Conservation (phyloP, 2,888 invertebrate species). For the Galerucella nymphaeae region DNA sequence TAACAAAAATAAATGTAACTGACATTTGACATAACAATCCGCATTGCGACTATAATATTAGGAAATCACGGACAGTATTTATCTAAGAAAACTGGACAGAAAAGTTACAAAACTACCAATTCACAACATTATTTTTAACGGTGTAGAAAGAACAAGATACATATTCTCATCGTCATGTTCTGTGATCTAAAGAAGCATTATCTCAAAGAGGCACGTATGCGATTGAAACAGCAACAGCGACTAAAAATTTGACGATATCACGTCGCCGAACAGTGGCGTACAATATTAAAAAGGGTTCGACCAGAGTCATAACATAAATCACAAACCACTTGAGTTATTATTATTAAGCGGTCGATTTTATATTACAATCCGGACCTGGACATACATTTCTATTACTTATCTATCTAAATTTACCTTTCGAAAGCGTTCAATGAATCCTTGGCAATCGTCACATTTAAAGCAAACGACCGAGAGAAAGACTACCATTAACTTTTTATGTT, state of each 20-base stretch:
- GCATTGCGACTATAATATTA: no score
- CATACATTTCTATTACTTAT: no score
- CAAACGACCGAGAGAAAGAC: background rate
- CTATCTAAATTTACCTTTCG: constrained; percentile 7
- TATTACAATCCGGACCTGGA: no score
- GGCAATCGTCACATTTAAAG: background rate
- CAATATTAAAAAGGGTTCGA: no score
- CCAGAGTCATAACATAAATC: no score
- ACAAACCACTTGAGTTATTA: no score
- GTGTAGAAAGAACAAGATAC: background rate
- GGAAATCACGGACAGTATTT: no score
- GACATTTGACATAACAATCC: no score
- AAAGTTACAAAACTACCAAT: no score
- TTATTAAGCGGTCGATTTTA: no score
- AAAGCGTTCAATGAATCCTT: constrained; percentile 9
- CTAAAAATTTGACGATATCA: constrained; percentile 31
- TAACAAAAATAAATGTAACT: no score
- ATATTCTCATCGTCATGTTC: background rate
- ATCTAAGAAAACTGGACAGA: no score
- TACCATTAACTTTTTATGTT: constrained; percentile 9
- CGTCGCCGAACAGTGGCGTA: constrained; percentile 20
- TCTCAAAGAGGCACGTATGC: constrained; percentile 22
- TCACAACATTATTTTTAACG: background rate
- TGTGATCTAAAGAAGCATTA: constrained; percentile 26
- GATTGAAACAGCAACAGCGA: constrained; percentile 19